phyloP scores from a whole-genome alignment of 2,797 vertebrate genomes.

The Bufotes viridis region DNA sequence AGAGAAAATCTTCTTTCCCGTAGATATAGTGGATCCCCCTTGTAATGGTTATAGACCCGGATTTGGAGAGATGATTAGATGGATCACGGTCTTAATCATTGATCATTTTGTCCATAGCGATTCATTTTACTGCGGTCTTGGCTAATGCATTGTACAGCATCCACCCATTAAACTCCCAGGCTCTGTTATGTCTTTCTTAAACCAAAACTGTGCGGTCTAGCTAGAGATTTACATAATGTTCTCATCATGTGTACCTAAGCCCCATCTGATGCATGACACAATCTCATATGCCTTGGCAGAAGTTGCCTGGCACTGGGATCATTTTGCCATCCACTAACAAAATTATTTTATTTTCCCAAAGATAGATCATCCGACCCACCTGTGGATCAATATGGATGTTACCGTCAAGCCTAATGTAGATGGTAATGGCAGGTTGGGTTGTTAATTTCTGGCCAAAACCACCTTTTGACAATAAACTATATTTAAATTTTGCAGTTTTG shows the following conservation, averaged over 20 bases:
- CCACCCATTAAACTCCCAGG: no score
- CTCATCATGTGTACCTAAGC: not conserved
- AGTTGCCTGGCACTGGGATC: not conserved
- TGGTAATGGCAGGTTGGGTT: not conserved
- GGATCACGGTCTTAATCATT: no score
- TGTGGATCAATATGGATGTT: not conserved
- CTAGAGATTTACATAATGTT: no score
- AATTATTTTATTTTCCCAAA: not conserved
- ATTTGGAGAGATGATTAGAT: no score
- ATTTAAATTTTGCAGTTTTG: slow-evolving; percentile 15
- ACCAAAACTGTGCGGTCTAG: no score
- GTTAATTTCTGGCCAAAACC: not conserved
- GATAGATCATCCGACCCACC: not conserved
- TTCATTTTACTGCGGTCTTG: no score
- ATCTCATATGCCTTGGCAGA: not conserved
- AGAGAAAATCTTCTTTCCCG: no score
- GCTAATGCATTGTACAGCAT: no score
- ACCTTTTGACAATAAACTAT: not conserved
- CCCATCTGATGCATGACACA: not conserved
- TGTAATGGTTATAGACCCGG: no score
- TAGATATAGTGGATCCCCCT: no score
- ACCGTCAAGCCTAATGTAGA: not conserved
- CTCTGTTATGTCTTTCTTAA: no score
- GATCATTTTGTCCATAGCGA: no score
- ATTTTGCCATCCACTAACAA: not conserved